These are phyloP conservation scores for Papilio demoleus DNA, from an alignment of 2,888 invertebrate species.

Conservation along the genomic window DNA sequence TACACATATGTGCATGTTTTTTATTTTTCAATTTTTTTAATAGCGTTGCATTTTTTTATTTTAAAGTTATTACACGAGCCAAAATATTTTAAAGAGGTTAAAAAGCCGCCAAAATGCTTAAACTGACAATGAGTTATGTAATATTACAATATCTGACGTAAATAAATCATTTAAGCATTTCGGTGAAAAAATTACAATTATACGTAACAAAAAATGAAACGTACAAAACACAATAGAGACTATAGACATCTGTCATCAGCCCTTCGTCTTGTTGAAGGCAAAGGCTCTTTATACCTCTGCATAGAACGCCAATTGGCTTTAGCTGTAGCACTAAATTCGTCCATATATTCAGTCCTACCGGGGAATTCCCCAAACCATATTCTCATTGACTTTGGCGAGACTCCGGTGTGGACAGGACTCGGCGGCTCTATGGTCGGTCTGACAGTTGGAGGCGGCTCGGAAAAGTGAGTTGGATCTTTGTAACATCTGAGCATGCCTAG, in stretches of 20 bases:
- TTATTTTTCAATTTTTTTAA: background rate
- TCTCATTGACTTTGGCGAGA: slow-evolving; percentile 75
- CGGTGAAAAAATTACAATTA: background rate
- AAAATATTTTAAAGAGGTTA: background rate
- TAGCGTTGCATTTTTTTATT: slow-evolving; percentile 10
- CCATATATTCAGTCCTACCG: slow-evolving; percentile 85
- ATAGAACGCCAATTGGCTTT: slow-evolving; percentile 83
- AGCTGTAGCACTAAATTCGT: slow-evolving; percentile 84
- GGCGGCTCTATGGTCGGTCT: slow-evolving; percentile 84
- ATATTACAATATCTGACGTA: too few species aligned
- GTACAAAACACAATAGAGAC: slow-evolving; percentile 25
- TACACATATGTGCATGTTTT: background rate
- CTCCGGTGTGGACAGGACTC: slow-evolving; percentile 63
- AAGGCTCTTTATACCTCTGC: slow-evolving; percentile 85
- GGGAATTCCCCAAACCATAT: slow-evolving; percentile 83
- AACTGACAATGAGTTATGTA: background rate
- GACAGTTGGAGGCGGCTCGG: slow-evolving; percentile 75
- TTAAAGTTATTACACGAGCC: background rate
- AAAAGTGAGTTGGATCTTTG: slow-evolving; percentile 85
- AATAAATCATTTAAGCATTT: background rate
- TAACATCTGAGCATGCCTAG: slow-evolving; percentile 84
- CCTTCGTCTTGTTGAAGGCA: slow-evolving; percentile 84
- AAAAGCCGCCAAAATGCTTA: background rate
- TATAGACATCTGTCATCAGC: slow-evolving; percentile 82
- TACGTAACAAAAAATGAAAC: slow-evolving; percentile 1